Percentiles rank a stretch among this genome's conserved stretches.
These are phyloP conservation scores for Callionymus lyra DNA, from an alignment of 2,113 vertebrate species.

Conservation along the genomic window DNA sequence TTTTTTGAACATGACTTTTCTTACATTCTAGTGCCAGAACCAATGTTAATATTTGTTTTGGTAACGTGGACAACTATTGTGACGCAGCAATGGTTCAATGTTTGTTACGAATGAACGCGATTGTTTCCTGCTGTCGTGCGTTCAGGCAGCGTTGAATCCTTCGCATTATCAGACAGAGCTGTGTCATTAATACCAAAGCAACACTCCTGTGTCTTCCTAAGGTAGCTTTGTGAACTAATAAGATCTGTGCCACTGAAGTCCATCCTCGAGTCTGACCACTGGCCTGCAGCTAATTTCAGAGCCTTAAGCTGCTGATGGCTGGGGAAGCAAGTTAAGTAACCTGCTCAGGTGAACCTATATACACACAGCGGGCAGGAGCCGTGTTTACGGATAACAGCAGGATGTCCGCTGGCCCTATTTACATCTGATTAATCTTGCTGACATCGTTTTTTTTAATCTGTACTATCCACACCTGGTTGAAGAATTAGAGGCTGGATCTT, in stretches of 20 bases:
- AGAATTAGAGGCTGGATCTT: no score
- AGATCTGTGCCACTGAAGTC: conserved; percentile 32
- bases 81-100: no score
- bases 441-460: neutral
- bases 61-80: no score
- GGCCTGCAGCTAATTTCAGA: conserved; percentile 45
- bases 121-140: conserved; percentile 3
- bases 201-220: conserved; percentile 4
- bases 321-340: conserved; percentile 38
- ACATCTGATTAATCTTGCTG: neutral
- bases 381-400: no score
- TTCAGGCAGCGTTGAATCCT: neutral
- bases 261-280: conserved; percentile 9
- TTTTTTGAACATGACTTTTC: no score
- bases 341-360: conserved; percentile 6
- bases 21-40: no score
- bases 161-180: neutral
- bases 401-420: neutral
- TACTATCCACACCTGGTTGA: no score
- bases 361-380: neutral
- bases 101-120: neutral
- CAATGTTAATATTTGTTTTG: no score
- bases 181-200: conserved; percentile 5
- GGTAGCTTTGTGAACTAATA: conserved; percentile 26
- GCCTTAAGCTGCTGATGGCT: conserved; percentile 45